phyloP scores from a whole-genome alignment of 2,888 invertebrate genomes.

The Leuctra nigra region DNA sequence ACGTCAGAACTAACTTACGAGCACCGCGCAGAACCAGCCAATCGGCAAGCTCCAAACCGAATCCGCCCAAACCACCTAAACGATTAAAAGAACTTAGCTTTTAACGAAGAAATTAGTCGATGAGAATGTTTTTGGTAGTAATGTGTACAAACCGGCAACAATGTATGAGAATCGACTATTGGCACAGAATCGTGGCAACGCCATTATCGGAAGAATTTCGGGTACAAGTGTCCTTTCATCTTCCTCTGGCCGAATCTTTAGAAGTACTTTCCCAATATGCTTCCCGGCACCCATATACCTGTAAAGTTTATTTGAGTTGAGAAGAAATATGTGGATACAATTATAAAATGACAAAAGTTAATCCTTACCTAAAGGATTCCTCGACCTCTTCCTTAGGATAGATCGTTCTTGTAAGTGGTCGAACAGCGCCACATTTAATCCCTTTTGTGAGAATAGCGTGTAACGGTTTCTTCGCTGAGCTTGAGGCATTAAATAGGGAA shows the following conservation, averaged over 20 bases:
- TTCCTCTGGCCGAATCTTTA: constrained; percentile 47
- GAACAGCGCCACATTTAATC: constrained; percentile 56
- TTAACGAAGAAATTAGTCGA: too few species aligned
- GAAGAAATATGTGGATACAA: too few species aligned
- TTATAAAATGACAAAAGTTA: neutral
- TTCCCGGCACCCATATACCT: constrained; percentile 53
- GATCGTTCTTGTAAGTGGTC: constrained; percentile 57
- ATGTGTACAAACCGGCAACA: constrained; percentile 54
- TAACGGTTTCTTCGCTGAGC: constrained; percentile 49
- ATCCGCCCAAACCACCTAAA: constrained; percentile 79
- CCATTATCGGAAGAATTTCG: constrained; percentile 35
- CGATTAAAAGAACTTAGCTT: too few species aligned
- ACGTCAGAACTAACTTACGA: too few species aligned
- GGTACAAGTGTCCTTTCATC: constrained; percentile 33
- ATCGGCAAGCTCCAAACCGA: constrained; percentile 82
- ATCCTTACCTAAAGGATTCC: constrained; percentile 53
- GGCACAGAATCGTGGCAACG: constrained; percentile 47
- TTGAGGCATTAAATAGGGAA: too few species aligned
- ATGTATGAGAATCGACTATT: constrained; percentile 44
- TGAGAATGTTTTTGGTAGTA: too few species aligned
- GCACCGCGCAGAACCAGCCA: constrained; percentile 83
- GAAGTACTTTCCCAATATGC: constrained; percentile 63
- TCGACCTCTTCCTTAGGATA: constrained; percentile 62
- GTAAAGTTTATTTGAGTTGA: too few species aligned
- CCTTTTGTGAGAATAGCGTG: constrained; percentile 53